phyloP scores from a whole-genome alignment of 2,888 invertebrate species.

The Nomada goodeniana region DNA sequence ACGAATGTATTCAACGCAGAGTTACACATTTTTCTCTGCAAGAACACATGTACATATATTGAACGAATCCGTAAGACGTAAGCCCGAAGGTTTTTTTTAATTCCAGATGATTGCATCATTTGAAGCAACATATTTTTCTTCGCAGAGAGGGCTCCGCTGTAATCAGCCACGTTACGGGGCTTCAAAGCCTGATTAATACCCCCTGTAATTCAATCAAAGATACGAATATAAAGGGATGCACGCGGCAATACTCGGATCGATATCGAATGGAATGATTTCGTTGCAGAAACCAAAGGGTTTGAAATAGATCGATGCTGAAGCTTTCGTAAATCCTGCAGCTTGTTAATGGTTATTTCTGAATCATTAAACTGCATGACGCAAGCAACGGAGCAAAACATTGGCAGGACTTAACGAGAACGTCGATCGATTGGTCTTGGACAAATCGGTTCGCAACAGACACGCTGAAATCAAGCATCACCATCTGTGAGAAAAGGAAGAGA shows the following conservation, averaged over 20 bases:
- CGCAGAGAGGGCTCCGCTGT: too few species aligned
- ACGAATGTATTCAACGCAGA: too few species aligned
- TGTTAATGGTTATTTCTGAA: slow-evolving; percentile 6
- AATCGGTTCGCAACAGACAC: slow-evolving; percentile 39
- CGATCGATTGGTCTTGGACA: slow-evolving; percentile 40
- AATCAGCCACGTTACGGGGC: neutral
- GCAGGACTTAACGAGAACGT: slow-evolving; percentile 27
- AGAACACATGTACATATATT: too few species aligned
- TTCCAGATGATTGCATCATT: neutral
- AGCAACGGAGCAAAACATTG: slow-evolving; percentile 21
- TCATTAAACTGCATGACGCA: neutral
- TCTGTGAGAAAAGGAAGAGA: slow-evolving; percentile 6
- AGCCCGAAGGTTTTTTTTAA: neutral
- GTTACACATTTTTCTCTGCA: too few species aligned
- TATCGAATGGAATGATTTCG: neutral
- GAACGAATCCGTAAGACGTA: neutral
- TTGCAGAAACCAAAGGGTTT: neutral
- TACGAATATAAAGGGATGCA: neutral
- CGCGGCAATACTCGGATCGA: neutral
- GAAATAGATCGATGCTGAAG: neutral
- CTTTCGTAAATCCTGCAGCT: neutral
- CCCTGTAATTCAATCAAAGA: neutral
- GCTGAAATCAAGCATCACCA: slow-evolving; percentile 36
- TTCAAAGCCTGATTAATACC: too few species aligned
- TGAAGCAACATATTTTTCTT: neutral